phyloP scores from a whole-genome alignment of 1,140 invertebrate species.

The Oreohelix idahoensis region DNA sequence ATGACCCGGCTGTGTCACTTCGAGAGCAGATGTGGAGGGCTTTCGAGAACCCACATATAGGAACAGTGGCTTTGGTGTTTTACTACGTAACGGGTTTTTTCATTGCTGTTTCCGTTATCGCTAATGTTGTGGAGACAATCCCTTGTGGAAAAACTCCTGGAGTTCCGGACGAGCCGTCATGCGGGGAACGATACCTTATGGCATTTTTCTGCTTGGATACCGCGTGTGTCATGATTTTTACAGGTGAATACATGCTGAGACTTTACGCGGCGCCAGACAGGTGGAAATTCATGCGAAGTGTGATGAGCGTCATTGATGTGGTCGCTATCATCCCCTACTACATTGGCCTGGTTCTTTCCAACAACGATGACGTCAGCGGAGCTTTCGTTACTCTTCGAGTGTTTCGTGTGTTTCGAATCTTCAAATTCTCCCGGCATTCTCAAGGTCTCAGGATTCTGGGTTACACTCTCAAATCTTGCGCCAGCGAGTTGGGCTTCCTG shows the following conservation, averaged over 20 bases:
- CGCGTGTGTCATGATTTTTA: constrained; percentile 99
- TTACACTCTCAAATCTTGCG: constrained; percentile 99
- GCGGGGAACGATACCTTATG: constrained; percentile 97
- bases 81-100: constrained; percentile 99
- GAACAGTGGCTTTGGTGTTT: constrained; percentile 97
- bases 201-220: constrained; percentile 99
- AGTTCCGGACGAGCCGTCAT: constrained; percentile 88
- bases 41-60: constrained; percentile 99
- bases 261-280: constrained; percentile 97
- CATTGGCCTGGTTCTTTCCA: constrained; percentile 95
- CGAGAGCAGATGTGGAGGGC: constrained; percentile 99
- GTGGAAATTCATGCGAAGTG: constrained; percentile 96
- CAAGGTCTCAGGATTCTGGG: constrained; percentile 98
- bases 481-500: constrained; percentile 98
- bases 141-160: constrained; percentile 75
- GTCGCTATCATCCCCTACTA: constrained; percentile 99
- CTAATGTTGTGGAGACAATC: constrained; percentile 92
- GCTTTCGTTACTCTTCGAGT: constrained; percentile 99
- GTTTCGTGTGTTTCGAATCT: constrained; percentile 97
- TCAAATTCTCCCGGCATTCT: constrained; percentile 99
- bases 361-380: constrained; percentile 98
- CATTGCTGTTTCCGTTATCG: constrained; percentile 98
- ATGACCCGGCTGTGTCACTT: constrained; percentile 79
- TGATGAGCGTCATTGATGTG: constrained; percentile 99
- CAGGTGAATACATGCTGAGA: constrained; percentile 96